Evolutionary conservation across 2,888 invertebrate species (phyloP), one percentile per base, ranked within the genome.

Genomic region (Nymphalis urticae): DNA sequence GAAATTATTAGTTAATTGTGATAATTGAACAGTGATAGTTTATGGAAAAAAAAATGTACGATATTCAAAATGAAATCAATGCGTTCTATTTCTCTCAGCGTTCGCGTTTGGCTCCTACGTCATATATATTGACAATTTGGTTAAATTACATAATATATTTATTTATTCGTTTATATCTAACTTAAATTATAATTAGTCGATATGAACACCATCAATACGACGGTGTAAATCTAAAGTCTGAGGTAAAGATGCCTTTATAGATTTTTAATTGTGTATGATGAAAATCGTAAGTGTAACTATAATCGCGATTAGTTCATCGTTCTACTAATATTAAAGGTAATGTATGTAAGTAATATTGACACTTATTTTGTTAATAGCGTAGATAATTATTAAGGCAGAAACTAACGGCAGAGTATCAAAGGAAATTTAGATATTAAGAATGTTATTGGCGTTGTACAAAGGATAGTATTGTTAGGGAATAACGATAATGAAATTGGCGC

Each of bases 211-310:
- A 86, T 88, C 87, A 84, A 82, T 84, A 84, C 84, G 89, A 85
- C 81, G 92, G 91, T 90, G 91, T 89, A 87, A 90, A 90, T 89
- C 89, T 90, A 89, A 92, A 92, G 92, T 92, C 92, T 92, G 92
- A 92, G 92, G 92, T 92, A 87, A 90, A 90, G 92, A 90, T 92
- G 92, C 92, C 92, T 92, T 92, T 88, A 87, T 92, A 92, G 92
- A 92, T 91, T 90, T 89, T 88, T 89, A 89, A 90, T 86, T 85
- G 79, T 82, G 80, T 85, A 88, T 84, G 85, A 89, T 80, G 85
- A 85, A 86, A 85, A 84, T 83, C 83, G 84, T 87, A 83, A 87
- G 82, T 86, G 78, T 86, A 84, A 84, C 81, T 86, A 79, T 84
- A 86, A 85, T 84, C 84, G 85, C 86, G 84, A 85, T 83, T 85